These are phyloP conservation scores for Anas georgica DNA, from an alignment of 2,797 vertebrate genomes.

Conservation along the genomic window DNA sequence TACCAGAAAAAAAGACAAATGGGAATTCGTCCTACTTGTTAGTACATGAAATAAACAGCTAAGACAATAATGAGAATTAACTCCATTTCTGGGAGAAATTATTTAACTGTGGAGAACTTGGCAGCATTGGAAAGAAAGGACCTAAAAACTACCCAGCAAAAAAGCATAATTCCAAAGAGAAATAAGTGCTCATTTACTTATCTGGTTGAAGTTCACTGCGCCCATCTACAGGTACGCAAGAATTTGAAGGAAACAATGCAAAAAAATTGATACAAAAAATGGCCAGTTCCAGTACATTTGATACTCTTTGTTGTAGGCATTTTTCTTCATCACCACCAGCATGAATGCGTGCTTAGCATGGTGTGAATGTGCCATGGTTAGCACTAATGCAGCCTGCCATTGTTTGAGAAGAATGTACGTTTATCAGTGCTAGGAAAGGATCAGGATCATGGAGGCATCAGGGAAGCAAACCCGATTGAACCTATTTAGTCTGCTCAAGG, in stretches of 20 bases:
- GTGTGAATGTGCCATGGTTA: neutral
- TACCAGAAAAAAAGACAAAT: neutral
- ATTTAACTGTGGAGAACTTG: neutral
- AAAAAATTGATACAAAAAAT: neutral
- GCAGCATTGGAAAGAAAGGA: neutral
- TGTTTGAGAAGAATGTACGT: neutral
- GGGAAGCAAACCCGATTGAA: neutral
- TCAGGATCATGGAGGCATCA: rapidly evolving
- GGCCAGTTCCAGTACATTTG: neutral
- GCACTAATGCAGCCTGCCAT: neutral
- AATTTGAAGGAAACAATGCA: neutral
- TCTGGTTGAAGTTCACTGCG: neutral
- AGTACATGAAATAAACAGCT: neutral
- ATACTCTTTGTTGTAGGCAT: neutral
- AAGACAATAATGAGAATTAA: neutral
- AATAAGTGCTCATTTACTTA: neutral
- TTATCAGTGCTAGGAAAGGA: neutral
- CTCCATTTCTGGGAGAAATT: neutral
- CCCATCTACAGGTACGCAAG: neutral
- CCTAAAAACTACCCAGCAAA: neutral
- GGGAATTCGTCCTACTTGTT: neutral
- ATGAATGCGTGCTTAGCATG: neutral
- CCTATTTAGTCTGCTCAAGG: neutral
- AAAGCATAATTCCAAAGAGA: neutral
- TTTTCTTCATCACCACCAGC: neutral